Evolutionary conservation across 2,888 invertebrate genomes (phyloP), one percentile per base, ranked within the genome.

Genomic region (Phengaris arion): DNA sequence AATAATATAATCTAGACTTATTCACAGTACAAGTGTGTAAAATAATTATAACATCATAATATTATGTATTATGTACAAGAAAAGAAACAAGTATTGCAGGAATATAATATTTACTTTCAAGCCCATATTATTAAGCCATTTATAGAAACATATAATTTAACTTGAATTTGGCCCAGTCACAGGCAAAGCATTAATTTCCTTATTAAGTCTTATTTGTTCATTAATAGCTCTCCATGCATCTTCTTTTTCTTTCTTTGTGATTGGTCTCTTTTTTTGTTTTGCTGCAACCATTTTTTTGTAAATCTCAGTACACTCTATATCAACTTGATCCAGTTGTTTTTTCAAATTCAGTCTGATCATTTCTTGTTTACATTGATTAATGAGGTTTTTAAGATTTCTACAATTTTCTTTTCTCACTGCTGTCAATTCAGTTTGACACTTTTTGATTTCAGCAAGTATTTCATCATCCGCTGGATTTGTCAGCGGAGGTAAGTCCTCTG

Each of bases 401-500:
- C 96, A 95, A 86, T 99, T 99, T 85, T 98, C 97, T 88, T 96
- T 95, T 79, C 97, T 95, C 8, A 98, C 95, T 45, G 96, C 95
- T 74, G 95, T 94, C 22, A 98, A 89, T 88, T 98, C 98, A 77
- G 96, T 95, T 83, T 98, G 97, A 81, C 98, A 98, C 82, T 97
- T 95, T 84, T 97, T 97, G 13, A 99, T 96, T 93, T 98, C 98
- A 10, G 95, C 93, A 79, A 98, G 92, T 82, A 99, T 97, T 89
- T 98, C 98, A 90, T 98, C 98, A 83, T 97, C 97, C 5, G 96
- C 96, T 74, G 95, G 94, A 80, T 91, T 94, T 13, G 91, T 92
- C 74, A 94, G 87, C 68, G 95, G 95, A 4, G 94, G 93, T 69
- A 95, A 89, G 83, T 96, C 95, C 79, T 96, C 96, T 6, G 95